A percentile compares a stretch with the other conserved stretches of the same genome.
These are phyloP conservation scores for Pegea sp. DNA, from an alignment of 23 tunicate species.

Conservation along the genomic window DNA sequence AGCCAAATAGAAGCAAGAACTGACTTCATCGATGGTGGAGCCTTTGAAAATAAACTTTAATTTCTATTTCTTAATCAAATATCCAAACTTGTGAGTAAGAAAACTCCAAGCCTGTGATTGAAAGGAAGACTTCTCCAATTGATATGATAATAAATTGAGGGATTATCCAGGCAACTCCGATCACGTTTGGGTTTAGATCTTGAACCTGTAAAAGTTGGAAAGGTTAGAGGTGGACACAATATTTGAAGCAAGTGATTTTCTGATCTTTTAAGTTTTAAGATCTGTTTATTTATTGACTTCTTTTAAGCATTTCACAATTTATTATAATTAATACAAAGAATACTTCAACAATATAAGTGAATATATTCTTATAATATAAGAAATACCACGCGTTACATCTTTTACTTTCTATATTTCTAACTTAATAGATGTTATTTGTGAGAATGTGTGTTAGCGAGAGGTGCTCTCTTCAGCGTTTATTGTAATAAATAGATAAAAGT, in stretches of 20 bases:
- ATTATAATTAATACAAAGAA: background rate
- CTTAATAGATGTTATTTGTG: too few relatives aligned
- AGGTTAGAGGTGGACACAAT: too few relatives aligned
- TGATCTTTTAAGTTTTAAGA: too few relatives aligned
- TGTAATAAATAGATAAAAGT: too few relatives aligned
- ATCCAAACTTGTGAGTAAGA: slow-evolving; percentile 72
- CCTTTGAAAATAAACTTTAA: slow-evolving; percentile 9
- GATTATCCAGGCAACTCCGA: slow-evolving; percentile 88
- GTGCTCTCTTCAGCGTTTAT: too few relatives aligned
- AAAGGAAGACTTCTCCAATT: slow-evolving; percentile 85
- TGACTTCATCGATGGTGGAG: slow-evolving; percentile 97
- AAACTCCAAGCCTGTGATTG: slow-evolving; percentile 93
- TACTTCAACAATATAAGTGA: background rate
- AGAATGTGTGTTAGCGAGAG: too few relatives aligned
- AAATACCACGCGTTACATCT: too few relatives aligned
- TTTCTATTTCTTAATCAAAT: background rate
- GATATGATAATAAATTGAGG: slow-evolving; percentile 96
- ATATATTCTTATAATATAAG: too few relatives aligned
- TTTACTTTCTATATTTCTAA: too few relatives aligned
- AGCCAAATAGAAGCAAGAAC: slow-evolving; percentile 90
- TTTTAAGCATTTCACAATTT: background rate
- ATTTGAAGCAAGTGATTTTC: too few relatives aligned
- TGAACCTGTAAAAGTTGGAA: slow-evolving; percentile 3
- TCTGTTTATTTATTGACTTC: background rate
- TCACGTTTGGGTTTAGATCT: slow-evolving; percentile 63